Percentiles rank a stretch among this genome's conserved stretches.
Evolutionary conservation across 1,140 invertebrate genomes (phyloP).

Genomic region (Eurosta solidaginis): DNA sequence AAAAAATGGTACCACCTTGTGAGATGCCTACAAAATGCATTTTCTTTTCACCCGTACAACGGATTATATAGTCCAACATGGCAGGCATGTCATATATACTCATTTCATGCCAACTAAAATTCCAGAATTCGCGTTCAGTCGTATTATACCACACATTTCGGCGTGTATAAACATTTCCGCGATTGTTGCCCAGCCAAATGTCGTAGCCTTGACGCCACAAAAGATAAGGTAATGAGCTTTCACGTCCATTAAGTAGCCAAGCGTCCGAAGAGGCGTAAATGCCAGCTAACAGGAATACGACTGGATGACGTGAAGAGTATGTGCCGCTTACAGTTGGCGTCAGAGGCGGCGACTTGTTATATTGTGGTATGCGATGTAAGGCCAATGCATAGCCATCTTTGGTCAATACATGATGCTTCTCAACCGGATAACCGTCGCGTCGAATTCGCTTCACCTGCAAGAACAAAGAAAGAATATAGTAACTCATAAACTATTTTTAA

Average conservation of each 20-base stretch:
- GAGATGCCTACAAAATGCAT: slow-evolving; percentile 62
- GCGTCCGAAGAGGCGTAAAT: slow-evolving; percentile 65
- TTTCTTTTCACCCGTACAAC: slow-evolving; percentile 60
- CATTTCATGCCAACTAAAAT: slow-evolving; percentile 74
- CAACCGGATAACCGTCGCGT: slow-evolving; percentile 65
- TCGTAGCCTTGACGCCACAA: slow-evolving; percentile 73
- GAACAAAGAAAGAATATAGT: background rate
- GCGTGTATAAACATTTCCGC: slow-evolving; percentile 71
- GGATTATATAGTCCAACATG: slow-evolving; percentile 69
- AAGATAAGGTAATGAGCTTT: slow-evolving; percentile 63
- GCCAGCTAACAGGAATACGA: slow-evolving; percentile 71
- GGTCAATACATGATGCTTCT: slow-evolving; percentile 63
- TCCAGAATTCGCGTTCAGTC: slow-evolving; percentile 59
- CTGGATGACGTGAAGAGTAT: slow-evolving; percentile 66
- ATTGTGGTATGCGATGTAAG: slow-evolving; percentile 62
- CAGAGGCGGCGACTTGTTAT: slow-evolving; percentile 41
- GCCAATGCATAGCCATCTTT: slow-evolving; percentile 65
- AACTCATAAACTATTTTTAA: background rate
- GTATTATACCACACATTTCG: slow-evolving; percentile 63
- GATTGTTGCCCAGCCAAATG: slow-evolving; percentile 75
- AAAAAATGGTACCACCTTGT: slow-evolving; percentile 67
- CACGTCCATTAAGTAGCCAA: slow-evolving; percentile 52
- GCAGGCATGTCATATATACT: slow-evolving; percentile 72
- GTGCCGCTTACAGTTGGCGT: slow-evolving; percentile 46
- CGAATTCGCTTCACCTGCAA: slow-evolving; percentile 52